These are phyloP conservation scores for Ypsolopha scabrella DNA, from an alignment of 2,888 invertebrate species.

Conservation along the genomic window DNA sequence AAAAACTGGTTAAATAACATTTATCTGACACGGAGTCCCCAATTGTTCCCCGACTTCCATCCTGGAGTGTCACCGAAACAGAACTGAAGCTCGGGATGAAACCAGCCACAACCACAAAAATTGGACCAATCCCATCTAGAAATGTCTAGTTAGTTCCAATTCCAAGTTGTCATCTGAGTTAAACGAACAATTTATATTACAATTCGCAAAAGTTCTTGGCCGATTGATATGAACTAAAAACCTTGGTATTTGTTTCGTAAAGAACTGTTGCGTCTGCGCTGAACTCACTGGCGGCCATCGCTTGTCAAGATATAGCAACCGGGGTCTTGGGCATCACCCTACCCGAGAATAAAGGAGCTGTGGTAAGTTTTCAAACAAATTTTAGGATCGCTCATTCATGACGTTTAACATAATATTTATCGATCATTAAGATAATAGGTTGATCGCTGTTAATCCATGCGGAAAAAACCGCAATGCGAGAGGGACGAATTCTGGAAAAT, in stretches of 20 bases:
- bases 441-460: no score
- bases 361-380: slow-evolving; percentile 54
- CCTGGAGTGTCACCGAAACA: background rate
- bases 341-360: slow-evolving; percentile 81
- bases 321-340: slow-evolving; percentile 79
- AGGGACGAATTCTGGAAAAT: no score
- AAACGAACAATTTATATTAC: background rate
- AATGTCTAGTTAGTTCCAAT: slow-evolving; percentile 45
- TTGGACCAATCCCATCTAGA: slow-evolving; percentile 26
- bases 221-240: background rate
- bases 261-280: slow-evolving; percentile 97
- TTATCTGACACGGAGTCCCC: no score
- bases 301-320: slow-evolving; percentile 87
- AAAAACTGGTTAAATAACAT: no score
- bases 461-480: no score
- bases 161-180: slow-evolving; percentile 14
- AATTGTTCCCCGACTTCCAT: background rate
- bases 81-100: background rate
- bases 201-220: background rate
- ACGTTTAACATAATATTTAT: background rate
- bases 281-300: slow-evolving; percentile 92
- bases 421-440: no score
- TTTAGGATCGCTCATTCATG: background rate
- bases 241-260: slow-evolving; percentile 8
- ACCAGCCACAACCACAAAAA: background rate